Evolutionary conservation across 2,797 vertebrate genomes (phyloP), one percentile per base, ranked within the genome.

Genomic region (Anguilla megastoma): DNA sequence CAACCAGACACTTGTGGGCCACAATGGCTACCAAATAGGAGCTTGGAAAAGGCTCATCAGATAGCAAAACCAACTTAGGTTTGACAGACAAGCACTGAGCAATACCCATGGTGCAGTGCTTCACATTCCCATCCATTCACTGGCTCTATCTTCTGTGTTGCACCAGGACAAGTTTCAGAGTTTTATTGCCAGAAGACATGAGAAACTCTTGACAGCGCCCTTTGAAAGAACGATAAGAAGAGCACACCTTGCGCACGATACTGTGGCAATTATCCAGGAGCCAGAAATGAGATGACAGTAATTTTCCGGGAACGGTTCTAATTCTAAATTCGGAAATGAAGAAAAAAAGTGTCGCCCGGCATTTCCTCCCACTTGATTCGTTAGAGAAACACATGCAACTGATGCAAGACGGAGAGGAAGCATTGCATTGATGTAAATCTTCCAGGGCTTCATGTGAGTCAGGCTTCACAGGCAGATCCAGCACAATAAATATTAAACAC

Each of bases 321-420:
- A 82, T 82, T 82, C 12, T 82, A 21, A 82, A 82, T 82, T 50
- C 36, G 4, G 74, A 50, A 45, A 82, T 24, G 41, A 45, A n/a
- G 33, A 45, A 45, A 50, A 50, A 79, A 50, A 50, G n/a, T 0
- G 45, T 10, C 21, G 8, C 24, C 18, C 16, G 0, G 45, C 41
- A 4, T 8, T 9, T 21, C 79, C 24, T 82, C 79, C 79, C 24
- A 4, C 79, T 24, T n/a, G 24, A 82, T 82, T 82, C 41, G 50
- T 82, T 82, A 82, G 5, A 82, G 79, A 50, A 48, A 48, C 79
- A 50, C 8, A 45, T 45, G 33, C 36, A 45, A 36, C 74, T 21
- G 16, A 79, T 79, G 33, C 79, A 18, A 82, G 79, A 82, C 10
- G 24, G 79, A 82, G 79, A n/a, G 41, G 79, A 82, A 82, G 30